Evolutionary conservation across 2,888 invertebrate species (phyloP), one percentile per base, ranked within the genome.

Genomic region (Caenorhabditis panamensis): DNA sequence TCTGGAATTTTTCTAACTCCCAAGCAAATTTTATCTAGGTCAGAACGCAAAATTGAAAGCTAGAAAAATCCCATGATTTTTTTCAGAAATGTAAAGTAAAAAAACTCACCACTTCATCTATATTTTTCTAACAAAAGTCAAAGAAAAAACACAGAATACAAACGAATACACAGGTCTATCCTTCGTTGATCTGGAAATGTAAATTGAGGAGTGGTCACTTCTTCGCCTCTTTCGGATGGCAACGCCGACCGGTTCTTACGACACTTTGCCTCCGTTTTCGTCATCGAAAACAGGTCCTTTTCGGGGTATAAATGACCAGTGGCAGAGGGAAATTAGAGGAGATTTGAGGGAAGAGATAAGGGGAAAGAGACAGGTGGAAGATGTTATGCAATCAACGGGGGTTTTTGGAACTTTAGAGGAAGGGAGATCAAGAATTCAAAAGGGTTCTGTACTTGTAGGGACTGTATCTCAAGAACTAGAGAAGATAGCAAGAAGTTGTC

Each of bases 171-270:
- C 4, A 31, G 31, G 31, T 31, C 31, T n/a, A n/a, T 31, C 31
- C 31, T 31, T 9, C 5, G 9, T 31, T 22, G 47, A 13, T 53
- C 72, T 72, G 72, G 72, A 72, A 72, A 72, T 72, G 72, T 72
- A 72, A 72, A 72, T 63, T 72, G 72, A 63, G 72, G 49, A 49
- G 49, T 49, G 49, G 49, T n/a, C n/a, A n/a, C n/a, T n/a, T n/a
- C n/a, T n/a, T n/a, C n/a, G n/a, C n/a, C n/a, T n/a, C 44, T 16
- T 16, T 20, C 49, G 18, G 6, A 63, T 51, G 51, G 58, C 54
- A 54, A 56, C 13, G 37, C n/a, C 47, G 72, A 72, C 72, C 72
- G 72, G 72, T 72, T 72, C 72, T 72, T 72, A 72, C 61, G 72
- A 49, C 63, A 72, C 62, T 72, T 63, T 61, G 54, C 71, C 71